Percentiles rank a stretch among this genome's conserved stretches.
These are phyloP conservation scores for Coptotermes formosanus DNA, from an alignment of 1,140 invertebrate genomes.

Conservation along the genomic window DNA sequence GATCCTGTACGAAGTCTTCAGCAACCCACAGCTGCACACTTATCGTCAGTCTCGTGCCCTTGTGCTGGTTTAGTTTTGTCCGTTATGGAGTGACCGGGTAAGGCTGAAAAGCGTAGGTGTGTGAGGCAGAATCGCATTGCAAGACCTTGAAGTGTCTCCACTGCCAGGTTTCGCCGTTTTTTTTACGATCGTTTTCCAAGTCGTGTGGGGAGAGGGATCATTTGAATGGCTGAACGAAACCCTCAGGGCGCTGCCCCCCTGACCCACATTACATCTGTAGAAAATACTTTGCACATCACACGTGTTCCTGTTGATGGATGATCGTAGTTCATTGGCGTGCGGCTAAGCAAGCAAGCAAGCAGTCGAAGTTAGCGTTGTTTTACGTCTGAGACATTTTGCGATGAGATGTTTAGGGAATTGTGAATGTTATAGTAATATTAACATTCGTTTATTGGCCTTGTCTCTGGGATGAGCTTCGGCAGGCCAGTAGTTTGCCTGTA, in stretches of 20 bases:
- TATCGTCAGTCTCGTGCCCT: not conserved
- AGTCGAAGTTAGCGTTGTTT: too few relatives aligned
- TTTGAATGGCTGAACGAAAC: constrained; percentile 3
- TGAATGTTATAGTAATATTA: too few relatives aligned
- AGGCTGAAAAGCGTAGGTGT: not conserved
- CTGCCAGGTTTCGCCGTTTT: constrained; percentile 9
- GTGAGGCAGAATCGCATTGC: not conserved
- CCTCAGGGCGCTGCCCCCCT: constrained; percentile 1
- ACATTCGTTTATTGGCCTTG: too few relatives aligned
- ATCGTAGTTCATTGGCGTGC: not conserved
- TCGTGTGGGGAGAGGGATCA: not conserved
- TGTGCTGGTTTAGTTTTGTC: not conserved
- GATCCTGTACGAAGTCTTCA: not conserved
- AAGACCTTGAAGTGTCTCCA: not conserved
- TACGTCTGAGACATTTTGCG: too few relatives aligned
- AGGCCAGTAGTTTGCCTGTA: too few relatives aligned
- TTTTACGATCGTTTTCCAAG: not conserved
- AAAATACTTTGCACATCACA: constrained; percentile 10
- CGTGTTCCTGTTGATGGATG: not conserved
- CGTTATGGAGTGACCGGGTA: not conserved
- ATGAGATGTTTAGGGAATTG: too few relatives aligned
- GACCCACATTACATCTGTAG: constrained; percentile 5
- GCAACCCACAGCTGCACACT: not conserved
- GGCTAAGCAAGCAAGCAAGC: not conserved
- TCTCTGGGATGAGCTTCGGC: too few relatives aligned